Evolutionary conservation across 2,113 vertebrate genomes (phyloP), one percentile per base, ranked within the genome.

Genomic region (Ptilonorhynchus violaceus): DNA sequence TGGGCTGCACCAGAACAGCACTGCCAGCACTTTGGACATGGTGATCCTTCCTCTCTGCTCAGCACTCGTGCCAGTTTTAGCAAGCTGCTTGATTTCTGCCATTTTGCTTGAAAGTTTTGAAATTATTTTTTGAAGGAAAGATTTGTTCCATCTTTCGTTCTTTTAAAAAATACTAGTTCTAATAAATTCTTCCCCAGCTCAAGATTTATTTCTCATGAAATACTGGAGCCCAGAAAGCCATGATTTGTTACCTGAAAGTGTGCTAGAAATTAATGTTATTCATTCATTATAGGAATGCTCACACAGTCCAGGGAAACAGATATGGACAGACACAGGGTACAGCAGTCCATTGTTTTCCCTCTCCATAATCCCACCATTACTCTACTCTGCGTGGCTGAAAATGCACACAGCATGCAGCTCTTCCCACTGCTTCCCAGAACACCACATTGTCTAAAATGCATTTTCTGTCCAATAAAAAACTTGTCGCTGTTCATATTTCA

Each of bases 291-390:
- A 46, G 10, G 8, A 77, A 50, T 20, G 16, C 10, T 62, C 7
- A 25, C 58, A 19, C 3, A 73, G 33, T 15, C 23, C 35, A 84
- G 39, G 72, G 18, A 41, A 88, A 24, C 5, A 44, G 10, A 74
- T 19, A n/a, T 1, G 2, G 63, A 66, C 13, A 56, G 27, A 35
- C 6, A 1, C 21, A 8, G 10, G 1, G 9, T 22, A 46, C 7
- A 59, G 11, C 2, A 42, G 9, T 3, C 18, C 31, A 6, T 3
- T 53, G 13, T 18, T 39, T 7, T 28, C 37, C 24, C 8, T 21
- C 21, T 30, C 39, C 12, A 31, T 3, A 50, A 6, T 16, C 4
- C 56, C 35, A 53, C 19, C 55, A 20, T 21, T 24, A 30, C 14
- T 15, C 41, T 30, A 3, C 21, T 41, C 24, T 7, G 18, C 22